These are phyloP conservation scores for Homarus gammarus DNA, from an alignment of 2,888 invertebrate genomes.

Conservation along the genomic window DNA sequence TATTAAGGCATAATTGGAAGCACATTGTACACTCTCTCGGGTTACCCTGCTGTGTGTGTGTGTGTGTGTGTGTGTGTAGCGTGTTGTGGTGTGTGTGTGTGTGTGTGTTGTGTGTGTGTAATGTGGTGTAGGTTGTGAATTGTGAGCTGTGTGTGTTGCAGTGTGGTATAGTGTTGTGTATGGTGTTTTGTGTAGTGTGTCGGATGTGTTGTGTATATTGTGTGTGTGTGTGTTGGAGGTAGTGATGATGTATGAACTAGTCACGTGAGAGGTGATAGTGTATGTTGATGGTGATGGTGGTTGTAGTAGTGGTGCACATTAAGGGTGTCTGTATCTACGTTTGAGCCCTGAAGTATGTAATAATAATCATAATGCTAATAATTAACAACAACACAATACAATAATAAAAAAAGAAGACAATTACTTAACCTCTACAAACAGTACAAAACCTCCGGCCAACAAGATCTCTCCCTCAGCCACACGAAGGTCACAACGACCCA, in stretches of 20 bases:
- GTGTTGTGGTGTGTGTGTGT: neutral
- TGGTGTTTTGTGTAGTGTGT: neutral
- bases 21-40: constrained; percentile 35
- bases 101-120: neutral
- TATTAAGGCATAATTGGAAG: constrained; percentile 35
- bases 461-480: no score
- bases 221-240: neutral
- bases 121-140: neutral
- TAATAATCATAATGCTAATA: no score
- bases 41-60: neutral
- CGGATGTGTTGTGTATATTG: neutral
- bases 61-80: neutral
- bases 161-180: neutral
- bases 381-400: no score
- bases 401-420: no score
- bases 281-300: neutral
- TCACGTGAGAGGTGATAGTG: neutral
- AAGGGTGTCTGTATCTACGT: no score
- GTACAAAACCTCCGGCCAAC: no score
- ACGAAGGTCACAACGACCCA: no score
- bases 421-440: no score
- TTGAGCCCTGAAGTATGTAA: no score
- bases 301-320: no score
- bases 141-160: neutral
- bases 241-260: neutral